Base-by-base conservation (phyloP, 2,888 invertebrate species). In the Kryphioiulus occultus region DNA sequence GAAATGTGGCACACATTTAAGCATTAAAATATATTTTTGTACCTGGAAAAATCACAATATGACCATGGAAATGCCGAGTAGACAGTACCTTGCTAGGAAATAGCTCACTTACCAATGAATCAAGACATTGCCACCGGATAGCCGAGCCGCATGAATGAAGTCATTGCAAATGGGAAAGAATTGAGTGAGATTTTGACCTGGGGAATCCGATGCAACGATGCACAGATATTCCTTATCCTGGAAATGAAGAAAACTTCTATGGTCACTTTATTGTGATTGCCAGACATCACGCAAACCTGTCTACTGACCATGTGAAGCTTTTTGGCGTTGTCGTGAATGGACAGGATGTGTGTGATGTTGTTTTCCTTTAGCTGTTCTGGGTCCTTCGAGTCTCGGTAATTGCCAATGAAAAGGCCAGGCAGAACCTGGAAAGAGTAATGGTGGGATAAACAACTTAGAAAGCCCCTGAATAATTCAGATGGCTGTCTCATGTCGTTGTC, bases 141-240 rank as follows among this genome's bases (percentile, higher is more conserved):
- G 93, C 53, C 99, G 94, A 0, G 98, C 98, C 0, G 95, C 95
- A 92, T 99, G 99, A 90, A 99, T 98, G 92, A 99, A 99, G 92
- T 99, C 98, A 93, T 98, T 98, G 93, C 97, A 98, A 89, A 97
- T 93, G 84, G 97, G 94, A 93, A 99, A 98, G 93, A 96, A 98
- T 92, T 97, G 98, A 53, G 96, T 95, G 87, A 99, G 94, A 93
- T 98, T 97, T 93, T 99, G 98, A 91, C 96, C 96, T 0, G 98
- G 97, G 19, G 96, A 96, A 92, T 99, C 99, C n/a, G 98, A 96
- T 84, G 98, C 98, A 94, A 96, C 94, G 90, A 99, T 97, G 92
- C 98, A 98, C 86, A 98, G 93, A 92, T 99, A 99, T 92, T 98
- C 96, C 91, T 97, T 98, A 92, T 98, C 98, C 98, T 98, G 93